Conservation (phyloP, 2,888 invertebrate species). For the Dryocosmus kuriphilus region DNA sequence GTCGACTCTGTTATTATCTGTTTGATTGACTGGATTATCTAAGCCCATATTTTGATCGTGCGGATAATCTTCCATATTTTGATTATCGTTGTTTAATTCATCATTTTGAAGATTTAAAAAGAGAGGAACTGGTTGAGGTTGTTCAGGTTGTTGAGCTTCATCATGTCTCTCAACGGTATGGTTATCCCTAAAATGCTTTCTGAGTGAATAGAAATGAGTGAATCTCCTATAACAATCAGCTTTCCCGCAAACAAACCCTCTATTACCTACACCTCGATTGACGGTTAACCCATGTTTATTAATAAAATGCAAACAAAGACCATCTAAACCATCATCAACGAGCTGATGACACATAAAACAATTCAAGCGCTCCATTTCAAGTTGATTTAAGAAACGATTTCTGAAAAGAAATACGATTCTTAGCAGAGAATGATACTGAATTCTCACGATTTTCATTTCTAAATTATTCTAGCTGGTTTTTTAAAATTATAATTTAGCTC, state of each 20-base stretch:
- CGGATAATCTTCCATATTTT: background rate
- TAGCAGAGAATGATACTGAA: too few species aligned
- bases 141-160: too few species aligned
- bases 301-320: slow-evolving; percentile 21
- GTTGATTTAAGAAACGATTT: background rate
- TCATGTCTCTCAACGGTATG: background rate
- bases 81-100: background rate
- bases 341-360: slow-evolving; percentile 39
- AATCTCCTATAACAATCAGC: slow-evolving; percentile 19
- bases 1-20: too few species aligned
- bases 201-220: too few species aligned
- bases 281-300: background rate
- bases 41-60: too few species aligned
- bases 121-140: too few species aligned
- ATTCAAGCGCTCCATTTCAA: slow-evolving; percentile 13
- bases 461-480: too few species aligned
- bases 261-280: slow-evolving; percentile 24
- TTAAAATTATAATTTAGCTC: too few species aligned
- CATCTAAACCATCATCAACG: slow-evolving; percentile 21
- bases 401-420: too few species aligned
- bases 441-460: too few species aligned
- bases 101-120: background rate
- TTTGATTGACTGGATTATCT: too few species aligned
- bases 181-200: too few species aligned
- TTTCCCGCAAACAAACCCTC: slow-evolving; percentile 39